These are phyloP conservation scores for Montipora foliosa DNA, from an alignment of 64 coral and sea anemone species.

Conservation along the genomic window DNA sequence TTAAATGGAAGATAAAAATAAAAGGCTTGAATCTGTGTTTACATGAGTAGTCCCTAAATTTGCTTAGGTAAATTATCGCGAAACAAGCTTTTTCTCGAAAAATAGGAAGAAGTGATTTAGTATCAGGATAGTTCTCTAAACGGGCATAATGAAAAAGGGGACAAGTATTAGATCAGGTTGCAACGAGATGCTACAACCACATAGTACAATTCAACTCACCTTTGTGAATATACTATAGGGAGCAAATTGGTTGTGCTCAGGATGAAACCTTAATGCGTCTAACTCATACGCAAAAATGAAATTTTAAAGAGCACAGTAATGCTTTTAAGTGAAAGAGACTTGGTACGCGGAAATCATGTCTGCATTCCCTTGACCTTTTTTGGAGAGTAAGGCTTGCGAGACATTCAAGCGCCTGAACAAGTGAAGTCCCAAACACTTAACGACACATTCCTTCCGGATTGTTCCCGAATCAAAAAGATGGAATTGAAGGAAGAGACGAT, in stretches of 20 bases:
- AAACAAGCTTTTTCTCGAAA: background rate
- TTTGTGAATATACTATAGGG: background rate
- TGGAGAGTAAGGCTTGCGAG: background rate
- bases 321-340: background rate
- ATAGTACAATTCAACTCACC: background rate
- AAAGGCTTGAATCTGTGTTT: background rate
- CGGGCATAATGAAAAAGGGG: background rate
- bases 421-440: background rate
- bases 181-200: background rate
- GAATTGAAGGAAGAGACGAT: background rate
- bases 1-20: background rate
- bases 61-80: background rate
- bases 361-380: conserved; percentile 28
- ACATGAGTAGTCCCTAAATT: background rate
- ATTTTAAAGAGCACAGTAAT: background rate
- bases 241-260: background rate
- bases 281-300: background rate
- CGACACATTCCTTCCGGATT: background rate
- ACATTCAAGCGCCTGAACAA: background rate
- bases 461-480: background rate
- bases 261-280: background rate
- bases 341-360: background rate
- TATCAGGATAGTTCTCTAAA: background rate
- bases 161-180: too few relatives aligned
- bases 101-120: background rate